Evolutionary conservation across 2,888 invertebrate species (phyloP).

Genomic region (Euplexia lucipara): DNA sequence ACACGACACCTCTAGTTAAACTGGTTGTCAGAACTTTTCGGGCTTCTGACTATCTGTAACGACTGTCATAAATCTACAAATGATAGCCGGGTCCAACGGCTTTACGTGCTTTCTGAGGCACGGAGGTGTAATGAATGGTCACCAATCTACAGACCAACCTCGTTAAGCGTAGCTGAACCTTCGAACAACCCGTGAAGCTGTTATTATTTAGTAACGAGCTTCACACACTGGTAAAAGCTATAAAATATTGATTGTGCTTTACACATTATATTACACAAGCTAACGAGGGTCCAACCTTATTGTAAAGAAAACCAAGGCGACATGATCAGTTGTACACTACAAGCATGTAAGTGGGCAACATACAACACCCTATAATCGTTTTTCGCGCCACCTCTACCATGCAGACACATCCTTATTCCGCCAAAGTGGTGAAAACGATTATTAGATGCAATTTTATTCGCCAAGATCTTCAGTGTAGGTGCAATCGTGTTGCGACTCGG

Average conservation of each 20-base stretch:
- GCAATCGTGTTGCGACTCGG: slow-evolving; percentile 67
- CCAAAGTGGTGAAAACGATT: slow-evolving; percentile 50
- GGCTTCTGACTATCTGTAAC: too few relatives aligned
- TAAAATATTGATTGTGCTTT: neutral
- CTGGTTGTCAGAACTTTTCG: too few relatives aligned
- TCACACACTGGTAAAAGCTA: neutral
- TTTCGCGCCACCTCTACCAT: slow-evolving; percentile 15
- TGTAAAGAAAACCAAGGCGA: neutral
- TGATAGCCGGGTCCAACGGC: too few relatives aligned
- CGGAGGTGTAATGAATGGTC: too few relatives aligned
- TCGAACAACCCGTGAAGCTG: too few relatives aligned
- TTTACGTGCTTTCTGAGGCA: too few relatives aligned
- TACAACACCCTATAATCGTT: slow-evolving; percentile 8
- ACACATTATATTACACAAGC: neutral
- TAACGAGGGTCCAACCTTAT: neutral
- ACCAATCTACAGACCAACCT: too few relatives aligned
- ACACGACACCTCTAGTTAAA: too few relatives aligned
- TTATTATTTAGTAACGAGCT: too few relatives aligned
- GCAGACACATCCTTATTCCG: slow-evolving; percentile 30
- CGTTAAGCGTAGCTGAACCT: too few relatives aligned
- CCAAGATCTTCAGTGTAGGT: slow-evolving; percentile 55
- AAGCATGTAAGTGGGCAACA: slow-evolving; percentile 6
- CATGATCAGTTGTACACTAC: neutral
- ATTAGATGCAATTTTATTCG: slow-evolving; percentile 63
- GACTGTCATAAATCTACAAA: too few relatives aligned